These are phyloP conservation scores for Hycleus cichorii DNA, from an alignment of 1,140 invertebrate genomes.

Conservation along the genomic window DNA sequence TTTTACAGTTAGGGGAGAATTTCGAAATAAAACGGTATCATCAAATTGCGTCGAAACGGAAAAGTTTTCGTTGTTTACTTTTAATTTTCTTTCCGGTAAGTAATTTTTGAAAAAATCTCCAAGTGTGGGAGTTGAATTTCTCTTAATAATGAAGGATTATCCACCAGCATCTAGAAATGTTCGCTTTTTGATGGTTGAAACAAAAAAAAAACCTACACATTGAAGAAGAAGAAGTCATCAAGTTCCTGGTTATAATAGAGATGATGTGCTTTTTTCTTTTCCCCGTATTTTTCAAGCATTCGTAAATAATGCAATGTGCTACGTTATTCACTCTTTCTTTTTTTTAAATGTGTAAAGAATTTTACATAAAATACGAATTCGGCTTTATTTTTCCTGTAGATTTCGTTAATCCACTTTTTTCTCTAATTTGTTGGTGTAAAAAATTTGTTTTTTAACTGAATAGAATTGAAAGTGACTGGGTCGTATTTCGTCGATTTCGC, in stretches of 20 bases:
- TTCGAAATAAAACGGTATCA: too few species aligned
- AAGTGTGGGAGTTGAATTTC: slow-evolving; percentile 3
- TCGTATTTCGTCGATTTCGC: too few species aligned
- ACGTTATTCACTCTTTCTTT: slow-evolving; percentile 1
- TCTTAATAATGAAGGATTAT: slow-evolving; percentile 20
- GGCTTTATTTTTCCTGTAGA: not conserved
- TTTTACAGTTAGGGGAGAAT: too few species aligned
- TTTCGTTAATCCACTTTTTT: too few species aligned
- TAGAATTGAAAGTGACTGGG: too few species aligned
- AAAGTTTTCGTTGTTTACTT: too few species aligned
- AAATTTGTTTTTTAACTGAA: too few species aligned
- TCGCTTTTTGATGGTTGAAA: slow-evolving; percentile 15
- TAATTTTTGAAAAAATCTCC: too few species aligned
- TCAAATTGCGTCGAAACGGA: too few species aligned
- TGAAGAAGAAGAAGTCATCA: slow-evolving; percentile 18
- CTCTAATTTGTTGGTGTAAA: too few species aligned
- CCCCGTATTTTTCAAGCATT: slow-evolving; percentile 4
- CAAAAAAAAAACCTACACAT: not conserved
- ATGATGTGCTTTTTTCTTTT: slow-evolving; percentile 7
- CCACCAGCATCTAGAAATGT: slow-evolving; percentile 12
- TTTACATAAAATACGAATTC: slow-evolving; percentile 6
- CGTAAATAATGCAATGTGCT: slow-evolving; percentile 8
- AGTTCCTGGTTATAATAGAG: slow-evolving; percentile 6
- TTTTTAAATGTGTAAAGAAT: slow-evolving; percentile 2
- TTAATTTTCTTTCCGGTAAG: too few species aligned